Base-by-base conservation (phyloP, 2,888 invertebrate species). In the Xanthia togata region DNA sequence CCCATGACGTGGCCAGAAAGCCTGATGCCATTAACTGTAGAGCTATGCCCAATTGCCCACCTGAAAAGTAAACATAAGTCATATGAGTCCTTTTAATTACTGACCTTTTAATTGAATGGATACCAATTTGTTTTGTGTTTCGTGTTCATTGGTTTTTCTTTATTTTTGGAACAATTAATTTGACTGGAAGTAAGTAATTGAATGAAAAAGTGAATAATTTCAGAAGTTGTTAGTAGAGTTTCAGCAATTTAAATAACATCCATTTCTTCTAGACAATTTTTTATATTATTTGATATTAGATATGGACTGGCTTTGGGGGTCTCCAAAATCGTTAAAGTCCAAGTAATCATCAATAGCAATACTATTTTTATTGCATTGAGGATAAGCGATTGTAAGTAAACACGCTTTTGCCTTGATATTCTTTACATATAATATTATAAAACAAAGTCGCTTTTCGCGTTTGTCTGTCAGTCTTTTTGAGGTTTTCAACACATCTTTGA, bases 41-140 rank as follows among this genome's bases (percentile, higher is more conserved):
- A 0, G 98, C 98, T 17, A 98, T 98, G 12, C 99, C 99, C 20
- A 98, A 97, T 91, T 98, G 98, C 17, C 97, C 97, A 68, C 98
- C 98, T 95, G 94, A 75, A 87, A 87, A 23, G 60, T 11, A 72
- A 67, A 81, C 67, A 81, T 57, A 47, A 78, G 41, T 53, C 59
- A 69, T 53, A 41, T 53, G 53, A 82, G 62, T 38, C 12, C 8
- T n/a, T 67, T 41, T 59, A 73, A 59, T 71, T 47, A 53, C 31
- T 62, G 50, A 20, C 20, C 11, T 67, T 69, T 53, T 78, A 35
- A 74, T 41, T 75, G 57, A 65, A 20, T 67, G 71, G 17, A 12
- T 50, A 67, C 26, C 81, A 72, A 81, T 76, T 80, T 26, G 12
- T 69, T 67, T 53, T 17, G 23, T 17, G 60, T 80, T 80, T 75